Evolutionary conservation across 2,797 vertebrate genomes (phyloP).

Genomic region (Thripadectes ignobilis): DNA sequence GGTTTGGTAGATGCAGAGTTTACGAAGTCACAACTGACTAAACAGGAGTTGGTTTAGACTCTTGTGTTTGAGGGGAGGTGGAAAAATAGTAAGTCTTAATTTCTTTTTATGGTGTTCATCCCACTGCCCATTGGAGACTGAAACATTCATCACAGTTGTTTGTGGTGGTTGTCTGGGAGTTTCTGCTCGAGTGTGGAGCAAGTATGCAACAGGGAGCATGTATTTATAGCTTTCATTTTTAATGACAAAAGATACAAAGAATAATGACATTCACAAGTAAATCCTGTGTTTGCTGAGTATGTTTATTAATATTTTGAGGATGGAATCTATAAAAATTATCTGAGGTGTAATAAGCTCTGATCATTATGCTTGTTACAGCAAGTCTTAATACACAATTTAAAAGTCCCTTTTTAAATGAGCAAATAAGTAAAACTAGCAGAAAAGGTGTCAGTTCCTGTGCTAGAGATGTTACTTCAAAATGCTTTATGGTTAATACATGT

Average conservation of each 20-base stretch:
- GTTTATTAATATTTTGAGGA: not conserved
- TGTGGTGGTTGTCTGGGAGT: slow-evolving; percentile 42
- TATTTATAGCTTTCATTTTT: slow-evolving; percentile 40
- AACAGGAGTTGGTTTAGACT: slow-evolving; percentile 21
- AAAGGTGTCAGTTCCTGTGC: not conserved
- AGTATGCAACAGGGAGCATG: not conserved
- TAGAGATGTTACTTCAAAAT: not conserved
- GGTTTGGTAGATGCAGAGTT: slow-evolving; percentile 36
- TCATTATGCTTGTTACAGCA: not conserved
- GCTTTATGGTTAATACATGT: not conserved
- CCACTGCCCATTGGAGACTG: slow-evolving; percentile 17
- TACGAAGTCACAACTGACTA: slow-evolving; percentile 3
- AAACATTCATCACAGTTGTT: slow-evolving; percentile 42
- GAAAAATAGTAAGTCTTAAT: slow-evolving; percentile 49
- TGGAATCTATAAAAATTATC: not conserved
- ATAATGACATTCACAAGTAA: not conserved
- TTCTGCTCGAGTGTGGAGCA: slow-evolving; percentile 5
- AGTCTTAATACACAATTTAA: not conserved
- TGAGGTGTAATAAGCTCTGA: not conserved
- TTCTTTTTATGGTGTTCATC: slow-evolving; percentile 47
- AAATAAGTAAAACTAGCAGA: not conserved
- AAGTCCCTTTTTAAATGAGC: not conserved
- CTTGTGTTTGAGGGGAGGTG: slow-evolving; percentile 16
- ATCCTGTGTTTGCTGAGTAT: not conserved
- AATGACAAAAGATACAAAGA: not conserved